phyloP scores from a whole-genome alignment of 2,888 invertebrate genomes.

The Aphelenchoides bicaudatus region DNA sequence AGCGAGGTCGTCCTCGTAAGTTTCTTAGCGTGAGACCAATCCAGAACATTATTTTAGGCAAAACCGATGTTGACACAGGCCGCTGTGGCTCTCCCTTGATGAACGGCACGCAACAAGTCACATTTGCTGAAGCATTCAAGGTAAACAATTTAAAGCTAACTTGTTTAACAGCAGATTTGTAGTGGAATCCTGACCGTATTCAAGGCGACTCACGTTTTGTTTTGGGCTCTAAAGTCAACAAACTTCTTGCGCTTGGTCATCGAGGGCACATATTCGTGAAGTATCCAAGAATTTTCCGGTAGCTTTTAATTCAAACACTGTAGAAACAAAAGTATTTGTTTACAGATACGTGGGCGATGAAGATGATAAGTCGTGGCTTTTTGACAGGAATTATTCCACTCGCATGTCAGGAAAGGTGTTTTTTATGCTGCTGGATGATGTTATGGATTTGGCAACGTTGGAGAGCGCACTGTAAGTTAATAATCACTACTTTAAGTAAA shows the following conservation, averaged over 20 bases:
- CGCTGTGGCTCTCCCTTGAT: slow-evolving; percentile 43
- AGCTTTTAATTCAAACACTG: too few species aligned
- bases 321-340: slow-evolving; percentile 50
- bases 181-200: slow-evolving; percentile 54
- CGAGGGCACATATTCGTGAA: slow-evolving; percentile 43
- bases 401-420: slow-evolving; percentile 29
- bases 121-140: slow-evolving; percentile 40
- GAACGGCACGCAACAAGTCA: slow-evolving; percentile 46
- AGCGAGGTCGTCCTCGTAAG: slow-evolving; percentile 41
- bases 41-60: too few species aligned
- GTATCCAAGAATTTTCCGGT: slow-evolving; percentile 47
- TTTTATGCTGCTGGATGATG: slow-evolving; percentile 34
- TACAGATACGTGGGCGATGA: slow-evolving; percentile 56
- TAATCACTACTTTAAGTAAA: not conserved
- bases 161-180: slow-evolving; percentile 4
- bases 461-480: slow-evolving; percentile 34
- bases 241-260: slow-evolving; percentile 36
- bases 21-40: too few species aligned
- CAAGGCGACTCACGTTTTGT: slow-evolving; percentile 40
- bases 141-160: slow-evolving; percentile 7
- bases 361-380: slow-evolving; percentile 50
- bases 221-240: slow-evolving; percentile 45
- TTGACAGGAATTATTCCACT: slow-evolving; percentile 36
- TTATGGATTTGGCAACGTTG: slow-evolving; percentile 32
- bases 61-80: slow-evolving; percentile 41